phyloP scores from a whole-genome alignment of 1,140 invertebrate species.

The Calephelis nemesis region DNA sequence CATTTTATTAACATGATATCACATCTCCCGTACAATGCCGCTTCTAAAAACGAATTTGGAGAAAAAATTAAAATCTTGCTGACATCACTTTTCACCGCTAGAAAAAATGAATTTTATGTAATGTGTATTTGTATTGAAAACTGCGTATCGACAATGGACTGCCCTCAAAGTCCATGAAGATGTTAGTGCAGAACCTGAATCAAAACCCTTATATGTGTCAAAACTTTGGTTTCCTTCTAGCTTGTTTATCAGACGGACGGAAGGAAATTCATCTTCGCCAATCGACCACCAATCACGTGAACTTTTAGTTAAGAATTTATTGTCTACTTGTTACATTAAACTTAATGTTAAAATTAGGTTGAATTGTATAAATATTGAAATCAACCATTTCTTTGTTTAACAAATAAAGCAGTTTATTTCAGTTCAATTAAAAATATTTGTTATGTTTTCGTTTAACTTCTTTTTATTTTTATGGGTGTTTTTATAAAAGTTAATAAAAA shows the following conservation, averaged over 20 bases:
- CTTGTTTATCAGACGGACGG: conserved; percentile 19
- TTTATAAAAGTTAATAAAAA: too few relatives aligned
- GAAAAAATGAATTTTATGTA: conserved; percentile 25
- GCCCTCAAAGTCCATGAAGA: conserved; percentile 25
- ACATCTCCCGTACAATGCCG: background rate
- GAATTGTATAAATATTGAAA: too few relatives aligned
- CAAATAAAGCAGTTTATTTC: too few relatives aligned
- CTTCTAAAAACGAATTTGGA: background rate
- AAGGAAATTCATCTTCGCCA: conserved; percentile 24
- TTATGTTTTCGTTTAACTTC: too few relatives aligned
- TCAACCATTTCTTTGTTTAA: too few relatives aligned
- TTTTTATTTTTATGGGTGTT: too few relatives aligned
- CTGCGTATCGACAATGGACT: conserved; percentile 20
- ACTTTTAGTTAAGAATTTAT: conserved; percentile 10
- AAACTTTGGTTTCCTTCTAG: background rate
- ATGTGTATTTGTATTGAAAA: background rate
- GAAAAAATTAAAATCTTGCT: conserved; percentile 13
- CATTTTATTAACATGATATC: conserved; percentile 19
- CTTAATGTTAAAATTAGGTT: too few relatives aligned
- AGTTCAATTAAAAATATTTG: too few relatives aligned
- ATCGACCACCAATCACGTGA: conserved; percentile 22
- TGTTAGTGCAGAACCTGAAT: conserved; percentile 23
- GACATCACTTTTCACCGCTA: conserved; percentile 13
- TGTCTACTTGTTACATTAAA: too few relatives aligned
- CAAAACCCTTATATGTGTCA: background rate